A percentile compares a stretch with the other conserved stretches of the same genome.
These are phyloP conservation scores for Aplysina aerophoba DNA, from an alignment of 37 sponge, comb jelly and placozoan genomes.

Conservation along the genomic window DNA sequence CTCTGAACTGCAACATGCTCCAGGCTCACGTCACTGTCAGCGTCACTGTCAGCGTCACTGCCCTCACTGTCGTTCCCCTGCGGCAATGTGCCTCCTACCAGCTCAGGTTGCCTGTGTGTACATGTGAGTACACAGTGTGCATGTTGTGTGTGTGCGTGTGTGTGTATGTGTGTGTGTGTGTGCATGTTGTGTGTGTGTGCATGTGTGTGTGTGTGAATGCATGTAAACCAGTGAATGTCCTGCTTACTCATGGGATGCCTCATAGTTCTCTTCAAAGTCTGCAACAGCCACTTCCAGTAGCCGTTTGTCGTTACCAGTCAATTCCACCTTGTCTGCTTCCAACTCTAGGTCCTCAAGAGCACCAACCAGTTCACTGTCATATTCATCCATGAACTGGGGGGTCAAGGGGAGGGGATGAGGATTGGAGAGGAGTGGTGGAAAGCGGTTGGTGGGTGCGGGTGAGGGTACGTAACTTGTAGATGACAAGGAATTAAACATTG, in stretches of 20 bases:
- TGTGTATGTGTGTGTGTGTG: no score
- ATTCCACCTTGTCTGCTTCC: neutral
- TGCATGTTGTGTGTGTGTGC: no score
- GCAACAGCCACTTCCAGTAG: slow-evolving; percentile 58
- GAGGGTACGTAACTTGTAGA: no score
- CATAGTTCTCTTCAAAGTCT: slow-evolving; percentile 59
- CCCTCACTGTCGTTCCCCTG: slow-evolving; percentile 2
- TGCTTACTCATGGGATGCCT: neutral
- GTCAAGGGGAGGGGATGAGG: neutral
- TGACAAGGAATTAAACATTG: no score
- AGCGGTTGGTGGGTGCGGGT: neutral
- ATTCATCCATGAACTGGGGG: slow-evolving; percentile 68
- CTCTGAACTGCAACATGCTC: slow-evolving; percentile 29
- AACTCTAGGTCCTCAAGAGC: slow-evolving; percentile 51
- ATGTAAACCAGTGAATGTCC: no score
- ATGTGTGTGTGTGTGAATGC: no score
- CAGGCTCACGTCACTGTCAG: slow-evolving; percentile 40
- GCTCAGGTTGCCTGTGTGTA: neutral
- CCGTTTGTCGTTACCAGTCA: slow-evolving; percentile 37
- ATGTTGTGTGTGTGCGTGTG: no score
- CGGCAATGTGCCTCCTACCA: neutral
- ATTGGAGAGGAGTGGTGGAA: neutral
- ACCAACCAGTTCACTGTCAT: slow-evolving; percentile 75
- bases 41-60: neutral
- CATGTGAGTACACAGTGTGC: no score